Conservation (phyloP, 2,888 invertebrate species). For the Ceramica pisi region DNA sequence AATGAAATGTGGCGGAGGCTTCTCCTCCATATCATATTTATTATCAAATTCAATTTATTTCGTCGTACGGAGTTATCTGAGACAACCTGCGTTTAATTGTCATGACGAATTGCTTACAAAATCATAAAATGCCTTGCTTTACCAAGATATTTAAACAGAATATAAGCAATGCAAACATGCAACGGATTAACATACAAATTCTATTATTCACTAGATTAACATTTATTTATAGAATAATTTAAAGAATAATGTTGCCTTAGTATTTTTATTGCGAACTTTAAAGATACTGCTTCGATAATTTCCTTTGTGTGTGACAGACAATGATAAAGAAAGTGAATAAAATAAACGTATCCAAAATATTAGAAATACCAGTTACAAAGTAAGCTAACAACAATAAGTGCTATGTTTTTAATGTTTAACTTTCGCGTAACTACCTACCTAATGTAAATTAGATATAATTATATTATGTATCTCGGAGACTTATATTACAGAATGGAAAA, state of each 20-base stretch:
- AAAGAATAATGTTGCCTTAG: background rate
- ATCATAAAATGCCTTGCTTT: background rate
- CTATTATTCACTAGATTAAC: constrained; percentile 23
- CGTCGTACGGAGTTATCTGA: background rate
- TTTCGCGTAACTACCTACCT: constrained; percentile 17
- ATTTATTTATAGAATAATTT: constrained; percentile 29
- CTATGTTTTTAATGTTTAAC: constrained; percentile 1
- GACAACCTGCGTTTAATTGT: background rate
- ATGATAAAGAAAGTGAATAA: background rate
- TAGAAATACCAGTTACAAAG: background rate
- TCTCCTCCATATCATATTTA: constrained; percentile 17
- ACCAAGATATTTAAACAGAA: constrained; percentile 10
- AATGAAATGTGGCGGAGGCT: constrained; percentile 39
- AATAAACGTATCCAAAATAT: background rate
- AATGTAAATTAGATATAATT: constrained; percentile 20
- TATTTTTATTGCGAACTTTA: constrained; percentile 1
- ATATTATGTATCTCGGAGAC: constrained; percentile 26
- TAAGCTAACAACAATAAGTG: background rate
- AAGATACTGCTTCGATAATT: constrained; percentile 1
- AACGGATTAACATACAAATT: constrained; percentile 24
- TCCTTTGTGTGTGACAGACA: background rate
- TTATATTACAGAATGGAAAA: constrained; percentile 27
- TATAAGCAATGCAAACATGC: constrained; percentile 20
- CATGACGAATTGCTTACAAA: background rate
- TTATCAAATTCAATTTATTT: constrained; percentile 18